phyloP scores from a whole-genome alignment of 1,140 invertebrate species.

The Diachasma alloeum region DNA sequence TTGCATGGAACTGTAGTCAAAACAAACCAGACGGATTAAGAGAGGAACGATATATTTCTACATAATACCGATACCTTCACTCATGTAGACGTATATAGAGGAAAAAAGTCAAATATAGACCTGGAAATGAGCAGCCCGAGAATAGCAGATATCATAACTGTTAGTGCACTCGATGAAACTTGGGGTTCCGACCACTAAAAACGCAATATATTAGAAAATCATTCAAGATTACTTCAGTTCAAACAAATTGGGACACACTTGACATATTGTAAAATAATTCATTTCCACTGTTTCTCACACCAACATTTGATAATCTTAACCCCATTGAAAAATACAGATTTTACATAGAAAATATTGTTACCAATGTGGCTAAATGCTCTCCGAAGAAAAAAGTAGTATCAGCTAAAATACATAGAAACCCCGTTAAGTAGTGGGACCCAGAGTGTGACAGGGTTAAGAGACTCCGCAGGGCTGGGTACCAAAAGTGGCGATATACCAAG shows the following conservation, averaged over 20 bases:
- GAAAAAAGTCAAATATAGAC: conserved; percentile 22
- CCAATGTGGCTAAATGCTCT: too few species aligned
- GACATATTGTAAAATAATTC: not conserved
- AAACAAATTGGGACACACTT: not conserved
- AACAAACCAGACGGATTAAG: too few species aligned
- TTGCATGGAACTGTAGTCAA: conserved; percentile 6
- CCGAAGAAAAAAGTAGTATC: too few species aligned
- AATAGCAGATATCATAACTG: conserved; percentile 6
- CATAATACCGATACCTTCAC: conserved; percentile 6
- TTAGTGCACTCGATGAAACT: conserved; percentile 9
- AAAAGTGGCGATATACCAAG: too few species aligned
- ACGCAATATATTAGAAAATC: not conserved
- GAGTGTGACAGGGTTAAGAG: too few species aligned
- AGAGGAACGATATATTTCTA: not conserved
- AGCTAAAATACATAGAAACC: too few species aligned
- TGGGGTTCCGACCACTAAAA: conserved; percentile 23
- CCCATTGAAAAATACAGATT: not conserved
- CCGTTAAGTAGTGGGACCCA: too few species aligned
- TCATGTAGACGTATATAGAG: conserved; percentile 13
- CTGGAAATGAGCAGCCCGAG: conserved; percentile 2
- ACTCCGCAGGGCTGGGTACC: too few species aligned
- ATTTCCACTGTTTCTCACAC: not conserved
- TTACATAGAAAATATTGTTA: too few species aligned
- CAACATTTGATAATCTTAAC: not conserved
- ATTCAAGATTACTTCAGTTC: conserved; percentile 6